A percentile compares a stretch with the other conserved stretches of the same genome.
phyloP scores from a whole-genome alignment of 1,140 invertebrate genomes.

The Drosophila melanica region DNA sequence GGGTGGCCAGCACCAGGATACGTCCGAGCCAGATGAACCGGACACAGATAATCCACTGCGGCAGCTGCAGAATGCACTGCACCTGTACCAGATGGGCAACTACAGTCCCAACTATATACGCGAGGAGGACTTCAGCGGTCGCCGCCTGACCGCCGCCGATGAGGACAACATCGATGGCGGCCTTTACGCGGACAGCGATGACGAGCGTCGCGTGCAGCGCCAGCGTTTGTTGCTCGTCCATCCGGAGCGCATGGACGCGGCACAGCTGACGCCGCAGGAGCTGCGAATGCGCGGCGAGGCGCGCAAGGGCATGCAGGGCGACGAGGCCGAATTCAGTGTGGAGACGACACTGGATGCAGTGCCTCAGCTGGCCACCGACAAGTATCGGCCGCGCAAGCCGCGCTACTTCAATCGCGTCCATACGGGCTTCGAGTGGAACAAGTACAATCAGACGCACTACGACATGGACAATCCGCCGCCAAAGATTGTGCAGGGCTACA shows the following conservation, averaged over 20 bases:
- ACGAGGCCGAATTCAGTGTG: slow-evolving; percentile 96
- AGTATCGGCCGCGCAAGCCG: slow-evolving; percentile 98
- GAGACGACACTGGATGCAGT: slow-evolving; percentile 94
- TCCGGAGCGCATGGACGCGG: slow-evolving; percentile 51
- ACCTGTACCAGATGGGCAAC: slow-evolving; percentile 90
- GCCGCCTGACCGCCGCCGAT: slow-evolving; percentile 36
- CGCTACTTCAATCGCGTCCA: slow-evolving; percentile 98
- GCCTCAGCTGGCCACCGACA: slow-evolving; percentile 98
- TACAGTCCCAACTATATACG: slow-evolving; percentile 93
- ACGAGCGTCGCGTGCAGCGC: slow-evolving; percentile 56
- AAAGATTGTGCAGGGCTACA: slow-evolving; percentile 99
- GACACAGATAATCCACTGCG: slow-evolving; percentile 84
- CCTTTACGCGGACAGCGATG: slow-evolving; percentile 61
- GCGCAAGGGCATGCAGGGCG: slow-evolving; percentile 93
- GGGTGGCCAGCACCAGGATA: background rate
- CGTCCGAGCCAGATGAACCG: slow-evolving; percentile 71
- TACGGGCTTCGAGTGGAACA: slow-evolving; percentile 99
- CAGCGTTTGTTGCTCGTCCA: slow-evolving; percentile 55
- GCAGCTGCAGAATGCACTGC: slow-evolving; percentile 85
- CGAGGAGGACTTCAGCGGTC: slow-evolving; percentile 60
- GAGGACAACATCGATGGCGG: slow-evolving; percentile 90
- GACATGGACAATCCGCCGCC: slow-evolving; percentile 99
- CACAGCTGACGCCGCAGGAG: slow-evolving; percentile 85
- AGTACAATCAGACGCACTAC: slow-evolving; percentile 99
- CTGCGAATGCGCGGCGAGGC: slow-evolving; percentile 90